Evolutionary conservation across 2,888 invertebrate species (phyloP).

Genomic region (Ormyrus nitidulus): DNA sequence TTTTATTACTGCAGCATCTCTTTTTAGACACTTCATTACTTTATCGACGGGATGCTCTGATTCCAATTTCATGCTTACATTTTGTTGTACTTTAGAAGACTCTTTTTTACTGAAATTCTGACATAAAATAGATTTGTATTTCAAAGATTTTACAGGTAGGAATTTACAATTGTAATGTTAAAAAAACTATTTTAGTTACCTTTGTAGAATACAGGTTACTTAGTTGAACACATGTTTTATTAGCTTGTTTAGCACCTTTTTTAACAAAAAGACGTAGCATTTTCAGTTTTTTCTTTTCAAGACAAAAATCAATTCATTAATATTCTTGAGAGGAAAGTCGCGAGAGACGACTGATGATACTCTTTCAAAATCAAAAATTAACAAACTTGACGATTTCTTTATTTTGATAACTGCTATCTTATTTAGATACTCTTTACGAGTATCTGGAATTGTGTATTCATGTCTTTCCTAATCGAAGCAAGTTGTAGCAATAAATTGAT

Average conservation of each 20-base stretch:
- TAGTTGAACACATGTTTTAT: conserved; percentile 5
- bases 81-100: neutral
- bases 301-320: too few species aligned
- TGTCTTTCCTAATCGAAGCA: neutral
- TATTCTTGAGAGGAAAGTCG: too few species aligned
- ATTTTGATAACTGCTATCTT: conserved; percentile 37
- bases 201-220: conserved; percentile 44
- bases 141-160: neutral
- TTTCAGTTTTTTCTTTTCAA: conserved; percentile 4
- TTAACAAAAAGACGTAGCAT: conserved; percentile 44
- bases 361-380: neutral
- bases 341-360: too few species aligned
- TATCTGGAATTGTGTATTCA: neutral
- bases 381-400: neutral
- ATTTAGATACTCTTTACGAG: neutral
- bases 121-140: neutral
- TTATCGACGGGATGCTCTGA: conserved; percentile 39
- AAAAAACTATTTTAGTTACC: conserved; percentile 26
- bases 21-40: conserved; percentile 47
- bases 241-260: conserved; percentile 12
- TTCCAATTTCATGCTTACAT: neutral
- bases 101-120: conserved; percentile 20
- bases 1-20: conserved; percentile 48
- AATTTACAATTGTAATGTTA: neutral
- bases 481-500: conserved; percentile 26